Evolutionary conservation across 1,140 invertebrate genomes (phyloP).

Genomic region (Campodea augens): DNA sequence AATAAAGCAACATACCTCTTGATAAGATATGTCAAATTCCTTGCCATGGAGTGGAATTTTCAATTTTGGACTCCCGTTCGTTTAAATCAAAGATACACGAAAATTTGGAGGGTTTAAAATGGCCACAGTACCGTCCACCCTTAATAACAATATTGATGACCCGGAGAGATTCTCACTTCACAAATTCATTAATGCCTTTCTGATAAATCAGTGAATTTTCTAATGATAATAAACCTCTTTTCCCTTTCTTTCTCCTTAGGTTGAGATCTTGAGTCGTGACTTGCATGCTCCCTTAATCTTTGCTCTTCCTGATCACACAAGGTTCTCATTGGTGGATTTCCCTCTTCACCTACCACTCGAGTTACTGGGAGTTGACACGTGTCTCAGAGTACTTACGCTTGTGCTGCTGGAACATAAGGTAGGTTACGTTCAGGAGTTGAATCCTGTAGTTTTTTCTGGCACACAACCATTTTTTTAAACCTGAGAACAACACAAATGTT

Average conservation of each 20-base stretch:
- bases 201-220: background rate
- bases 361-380: constrained; percentile 89
- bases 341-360: constrained; percentile 94
- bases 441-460: background rate
- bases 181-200: no score
- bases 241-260: constrained; percentile 24
- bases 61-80: no score
- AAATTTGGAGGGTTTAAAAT: no score
- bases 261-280: constrained; percentile 77
- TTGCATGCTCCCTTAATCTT: constrained; percentile 76
- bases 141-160: no score
- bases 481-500: no score
- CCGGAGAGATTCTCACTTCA: no score
- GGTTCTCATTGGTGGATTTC: constrained; percentile 91
- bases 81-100: no score
- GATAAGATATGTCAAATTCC: no score
- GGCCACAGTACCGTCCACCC: no score
- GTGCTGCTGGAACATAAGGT: constrained; percentile 97
- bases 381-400: constrained; percentile 82
- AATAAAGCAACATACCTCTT: no score
- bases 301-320: constrained; percentile 90
- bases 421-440: constrained; percentile 13
- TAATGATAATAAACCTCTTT: constrained; percentile 1
- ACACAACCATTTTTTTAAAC: no score
- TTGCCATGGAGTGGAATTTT: no score